These are phyloP conservation scores for Numenius phaeopus DNA, from an alignment of 2,797 vertebrate species.

Conservation along the genomic window DNA sequence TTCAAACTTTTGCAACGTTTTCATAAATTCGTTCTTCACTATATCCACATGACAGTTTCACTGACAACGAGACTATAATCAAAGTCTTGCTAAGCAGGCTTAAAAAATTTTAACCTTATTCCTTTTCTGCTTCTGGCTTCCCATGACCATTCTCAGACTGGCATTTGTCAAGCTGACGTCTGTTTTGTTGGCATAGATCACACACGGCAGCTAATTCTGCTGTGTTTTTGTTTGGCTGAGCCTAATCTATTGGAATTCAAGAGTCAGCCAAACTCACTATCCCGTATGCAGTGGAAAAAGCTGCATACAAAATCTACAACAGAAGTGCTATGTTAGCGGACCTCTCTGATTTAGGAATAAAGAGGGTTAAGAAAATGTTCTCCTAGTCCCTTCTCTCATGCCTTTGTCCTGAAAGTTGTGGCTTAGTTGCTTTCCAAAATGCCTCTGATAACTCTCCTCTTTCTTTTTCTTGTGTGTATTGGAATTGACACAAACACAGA, in stretches of 20 bases:
- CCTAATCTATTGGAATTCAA: neutral
- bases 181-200: slow-evolving; percentile 11
- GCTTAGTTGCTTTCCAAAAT: neutral
- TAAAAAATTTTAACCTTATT: neutral
- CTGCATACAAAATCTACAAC: neutral
- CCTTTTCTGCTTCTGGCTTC: neutral
- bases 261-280: neutral
- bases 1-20: neutral
- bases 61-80: neutral
- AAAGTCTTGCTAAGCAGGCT: neutral
- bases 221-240: neutral
- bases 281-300: neutral
- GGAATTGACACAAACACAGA: neutral
- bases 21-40: neutral
- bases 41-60: neutral
- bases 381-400: neutral
- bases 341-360: neutral
- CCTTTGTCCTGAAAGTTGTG: neutral
- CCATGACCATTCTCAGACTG: neutral
- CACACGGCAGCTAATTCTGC: neutral
- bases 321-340: neutral
- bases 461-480: neutral
- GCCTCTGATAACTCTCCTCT: neutral
- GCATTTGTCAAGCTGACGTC: neutral
- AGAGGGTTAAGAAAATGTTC: neutral